These are phyloP conservation scores for Siderastrea radians DNA, from an alignment of 92 coral and sea anemone species.

Conservation along the genomic window DNA sequence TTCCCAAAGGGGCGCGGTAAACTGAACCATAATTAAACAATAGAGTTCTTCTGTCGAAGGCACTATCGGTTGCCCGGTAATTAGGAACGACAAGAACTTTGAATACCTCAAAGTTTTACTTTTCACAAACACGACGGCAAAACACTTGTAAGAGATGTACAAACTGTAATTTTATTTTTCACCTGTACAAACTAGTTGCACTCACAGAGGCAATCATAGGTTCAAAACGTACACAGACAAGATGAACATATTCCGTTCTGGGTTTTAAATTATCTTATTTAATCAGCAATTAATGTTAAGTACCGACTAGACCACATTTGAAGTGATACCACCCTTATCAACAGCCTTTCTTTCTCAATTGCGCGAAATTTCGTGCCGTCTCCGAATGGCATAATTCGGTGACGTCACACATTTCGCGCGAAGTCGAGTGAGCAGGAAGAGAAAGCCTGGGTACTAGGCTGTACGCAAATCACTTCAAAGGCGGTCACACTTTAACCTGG, in stretches of 20 bases:
- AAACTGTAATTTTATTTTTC: not conserved
- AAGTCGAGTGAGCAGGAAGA: too few species aligned
- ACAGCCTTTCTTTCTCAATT: not conserved
- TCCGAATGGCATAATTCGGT: too few species aligned
- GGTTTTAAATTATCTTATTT: not conserved
- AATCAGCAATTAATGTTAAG: not conserved
- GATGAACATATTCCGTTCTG: not conserved
- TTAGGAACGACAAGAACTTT: too few species aligned
- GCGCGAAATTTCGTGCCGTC: not conserved
- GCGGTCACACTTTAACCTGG: too few species aligned
- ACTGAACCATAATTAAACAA: too few species aligned
- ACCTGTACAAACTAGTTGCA: not conserved
- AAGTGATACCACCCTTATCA: not conserved
- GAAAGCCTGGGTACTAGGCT: too few species aligned
- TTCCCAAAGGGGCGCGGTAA: too few species aligned
- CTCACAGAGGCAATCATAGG: conserved; percentile 17
- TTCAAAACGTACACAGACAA: not conserved
- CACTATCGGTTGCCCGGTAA: too few species aligned
- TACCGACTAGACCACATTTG: not conserved
- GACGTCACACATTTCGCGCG: too few species aligned
- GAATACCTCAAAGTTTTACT: not conserved
- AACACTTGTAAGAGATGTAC: not conserved
- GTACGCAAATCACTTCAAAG: too few species aligned
- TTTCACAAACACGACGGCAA: conserved; percentile 2
- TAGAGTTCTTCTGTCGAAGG: too few species aligned